Conservation (phyloP, 1,140 invertebrate species). For the Zaprionus gabonicus region DNA sequence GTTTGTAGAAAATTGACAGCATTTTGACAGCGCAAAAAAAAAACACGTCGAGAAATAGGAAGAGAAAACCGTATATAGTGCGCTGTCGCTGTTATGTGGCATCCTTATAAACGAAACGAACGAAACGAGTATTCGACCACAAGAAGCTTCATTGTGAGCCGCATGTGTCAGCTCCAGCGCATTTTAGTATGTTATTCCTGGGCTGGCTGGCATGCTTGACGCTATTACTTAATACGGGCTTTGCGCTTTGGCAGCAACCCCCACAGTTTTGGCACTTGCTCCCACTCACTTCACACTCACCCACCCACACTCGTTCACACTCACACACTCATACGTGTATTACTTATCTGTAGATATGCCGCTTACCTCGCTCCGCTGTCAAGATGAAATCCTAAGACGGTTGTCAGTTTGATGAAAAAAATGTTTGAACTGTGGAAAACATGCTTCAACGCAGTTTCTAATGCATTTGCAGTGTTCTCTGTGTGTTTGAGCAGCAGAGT, state of each 20-base stretch:
- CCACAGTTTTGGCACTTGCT: slow-evolving; percentile 7
- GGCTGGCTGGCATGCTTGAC: slow-evolving; percentile 48
- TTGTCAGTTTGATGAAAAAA: slow-evolving; percentile 50
- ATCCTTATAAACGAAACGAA: background rate
- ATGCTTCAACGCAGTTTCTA: slow-evolving; percentile 49
- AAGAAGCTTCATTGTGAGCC: slow-evolving; percentile 44
- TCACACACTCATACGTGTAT: background rate
- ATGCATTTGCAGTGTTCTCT: slow-evolving; percentile 56
- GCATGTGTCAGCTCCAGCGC: slow-evolving; percentile 48
- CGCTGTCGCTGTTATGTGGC: slow-evolving; percentile 6
- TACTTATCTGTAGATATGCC: slow-evolving; percentile 31
- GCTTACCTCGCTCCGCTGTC: slow-evolving; percentile 55
- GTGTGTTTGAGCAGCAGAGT: slow-evolving; percentile 15
- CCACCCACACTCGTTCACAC: background rate
- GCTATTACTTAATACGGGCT: slow-evolving; percentile 47
- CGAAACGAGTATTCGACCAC: slow-evolving; percentile 22
- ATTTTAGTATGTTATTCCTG: slow-evolving; percentile 52
- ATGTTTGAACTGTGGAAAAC: slow-evolving; percentile 54
- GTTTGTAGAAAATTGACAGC: slow-evolving; percentile 55
- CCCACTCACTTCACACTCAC: slow-evolving; percentile 1
- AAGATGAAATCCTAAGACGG: slow-evolving; percentile 53
- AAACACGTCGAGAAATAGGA: background rate
- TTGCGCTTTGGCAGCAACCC: slow-evolving; percentile 5
- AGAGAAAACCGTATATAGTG: slow-evolving; percentile 2
- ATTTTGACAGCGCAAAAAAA: slow-evolving; percentile 47